Base-by-base conservation (phyloP, 2,888 invertebrate genomes). In the Timema cristinae region DNA sequence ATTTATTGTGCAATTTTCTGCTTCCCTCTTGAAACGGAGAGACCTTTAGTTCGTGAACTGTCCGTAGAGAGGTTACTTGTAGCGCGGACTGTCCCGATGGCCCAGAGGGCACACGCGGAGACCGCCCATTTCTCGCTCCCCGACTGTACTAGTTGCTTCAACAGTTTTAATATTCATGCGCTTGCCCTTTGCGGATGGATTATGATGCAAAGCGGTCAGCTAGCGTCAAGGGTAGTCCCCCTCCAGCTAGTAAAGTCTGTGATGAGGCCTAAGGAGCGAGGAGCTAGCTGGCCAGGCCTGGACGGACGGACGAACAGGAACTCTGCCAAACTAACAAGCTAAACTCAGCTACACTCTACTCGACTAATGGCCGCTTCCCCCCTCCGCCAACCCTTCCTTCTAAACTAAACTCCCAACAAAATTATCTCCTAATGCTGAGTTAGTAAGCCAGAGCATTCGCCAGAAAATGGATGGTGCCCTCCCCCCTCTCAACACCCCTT, bases 201-300 rank as follows among this genome's bases (percentile, higher is more conserved):
- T 73, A 73, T 73, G 71, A 73, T 73, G 73, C 73, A 70, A 72
- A 73, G 71, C 73, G 73, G 73, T 73, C 73, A 73, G 73, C 59
- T 63, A 66, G 66, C 66, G 61, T 66, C 61, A 56, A 15, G 66
- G 51, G 63, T 13, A 63, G 63, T 48, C 63, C n/a, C 54, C 63
- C 63, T 32, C 10, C 11, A 63, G 63, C 63, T 48, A 63, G 32
- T 32, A 32, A 54, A 54, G 48, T 48, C 47, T 63, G 63, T 63
- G 63, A 63, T 63, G 63, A 63, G 63, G 63, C 63, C 63, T 47
- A 63, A 63, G 63, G 63, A 63, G 0, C 32, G 32, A 32, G 32
- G 32, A 32, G 32, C 32, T 32, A 32, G 32, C 32, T 32, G 32
- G 32, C 32, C 32, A 32, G 32, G 32, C 32, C 32, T 32, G 32